Percentiles rank a stretch among this genome's conserved stretches.
Conservation (phyloP, 2,888 invertebrate genomes). For the Tachina grossa region DNA sequence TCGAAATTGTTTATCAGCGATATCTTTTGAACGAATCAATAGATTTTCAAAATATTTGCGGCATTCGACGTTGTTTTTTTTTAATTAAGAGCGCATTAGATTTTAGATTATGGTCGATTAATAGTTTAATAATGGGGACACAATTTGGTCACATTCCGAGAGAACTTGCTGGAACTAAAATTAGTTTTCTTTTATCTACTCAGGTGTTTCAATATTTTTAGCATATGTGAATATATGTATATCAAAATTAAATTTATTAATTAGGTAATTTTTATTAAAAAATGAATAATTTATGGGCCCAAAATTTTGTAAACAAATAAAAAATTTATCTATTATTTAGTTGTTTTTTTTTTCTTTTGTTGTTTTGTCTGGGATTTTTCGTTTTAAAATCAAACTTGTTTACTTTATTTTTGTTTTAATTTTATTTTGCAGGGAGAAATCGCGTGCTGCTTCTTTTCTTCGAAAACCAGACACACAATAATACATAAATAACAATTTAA, state of each 20-base stretch:
- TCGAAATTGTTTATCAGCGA: too few relatives aligned
- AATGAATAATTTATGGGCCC: slow-evolving; percentile 34
- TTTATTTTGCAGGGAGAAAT: not conserved
- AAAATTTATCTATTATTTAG: slow-evolving; percentile 29
- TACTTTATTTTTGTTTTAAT: slow-evolving; percentile 6
- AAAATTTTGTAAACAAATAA: slow-evolving; percentile 56
- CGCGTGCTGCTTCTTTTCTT: slow-evolving; percentile 19
- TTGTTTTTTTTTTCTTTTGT: not conserved
- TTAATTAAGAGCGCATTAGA: too few relatives aligned
- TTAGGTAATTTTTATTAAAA: slow-evolving; percentile 27
- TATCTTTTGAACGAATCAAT: too few relatives aligned
- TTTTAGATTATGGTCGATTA: too few relatives aligned
- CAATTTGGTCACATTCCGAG: too few relatives aligned
- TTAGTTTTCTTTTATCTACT: too few relatives aligned
- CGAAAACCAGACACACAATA: slow-evolving; percentile 9
- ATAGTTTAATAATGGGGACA: too few relatives aligned
- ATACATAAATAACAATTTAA: slow-evolving; percentile 14
- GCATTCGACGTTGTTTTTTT: too few relatives aligned
- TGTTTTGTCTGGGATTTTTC: slow-evolving; percentile 8
- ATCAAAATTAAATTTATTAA: not conserved
- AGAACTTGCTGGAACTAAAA: too few relatives aligned
- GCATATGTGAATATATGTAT: too few relatives aligned
- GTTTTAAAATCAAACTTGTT: slow-evolving; percentile 28
- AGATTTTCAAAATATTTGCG: too few relatives aligned
- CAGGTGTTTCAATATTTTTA: too few relatives aligned